These are phyloP conservation scores for Drosophila bifasciata DNA, from an alignment of 1,140 invertebrate species.

Conservation along the genomic window DNA sequence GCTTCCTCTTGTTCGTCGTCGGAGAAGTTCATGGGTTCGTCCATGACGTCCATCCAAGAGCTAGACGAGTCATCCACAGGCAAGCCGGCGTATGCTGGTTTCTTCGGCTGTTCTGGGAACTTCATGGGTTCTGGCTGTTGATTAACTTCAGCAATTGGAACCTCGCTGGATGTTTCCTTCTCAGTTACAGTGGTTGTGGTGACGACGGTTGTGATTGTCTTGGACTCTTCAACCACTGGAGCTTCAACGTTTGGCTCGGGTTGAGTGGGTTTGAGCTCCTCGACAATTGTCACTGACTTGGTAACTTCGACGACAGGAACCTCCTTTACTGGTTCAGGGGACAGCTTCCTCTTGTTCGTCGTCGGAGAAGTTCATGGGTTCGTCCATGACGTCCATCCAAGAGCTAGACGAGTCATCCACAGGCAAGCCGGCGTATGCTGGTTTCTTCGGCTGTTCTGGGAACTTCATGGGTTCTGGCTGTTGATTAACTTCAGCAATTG, in stretches of 20 bases:
- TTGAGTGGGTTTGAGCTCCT: slow-evolving; percentile 1
- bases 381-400: too few species aligned
- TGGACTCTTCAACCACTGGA: slow-evolving; percentile 3
- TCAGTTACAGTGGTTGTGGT: slow-evolving; percentile 3
- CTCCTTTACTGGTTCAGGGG: slow-evolving; percentile 8
- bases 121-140: slow-evolving; percentile 2
- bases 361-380: too few species aligned
- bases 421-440: too few species aligned
- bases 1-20: slow-evolving; percentile 74
- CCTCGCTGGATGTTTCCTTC: slow-evolving; percentile 1
- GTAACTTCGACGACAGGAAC: neutral
- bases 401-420: too few species aligned
- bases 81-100: slow-evolving; percentile 82
- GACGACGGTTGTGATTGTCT: neutral
- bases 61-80: slow-evolving; percentile 84
- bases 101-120: slow-evolving; percentile 35
- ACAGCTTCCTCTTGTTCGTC: too few species aligned
- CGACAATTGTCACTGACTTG: neutral
- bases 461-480: too few species aligned
- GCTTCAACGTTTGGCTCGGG: slow-evolving; percentile 6
- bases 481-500: too few species aligned
- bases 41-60: slow-evolving; percentile 85
- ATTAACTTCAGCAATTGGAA: neutral
- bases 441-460: too few species aligned
- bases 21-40: slow-evolving; percentile 85